Conservation (phyloP, 2,888 invertebrate genomes). For the Calliopum simillimum region DNA sequence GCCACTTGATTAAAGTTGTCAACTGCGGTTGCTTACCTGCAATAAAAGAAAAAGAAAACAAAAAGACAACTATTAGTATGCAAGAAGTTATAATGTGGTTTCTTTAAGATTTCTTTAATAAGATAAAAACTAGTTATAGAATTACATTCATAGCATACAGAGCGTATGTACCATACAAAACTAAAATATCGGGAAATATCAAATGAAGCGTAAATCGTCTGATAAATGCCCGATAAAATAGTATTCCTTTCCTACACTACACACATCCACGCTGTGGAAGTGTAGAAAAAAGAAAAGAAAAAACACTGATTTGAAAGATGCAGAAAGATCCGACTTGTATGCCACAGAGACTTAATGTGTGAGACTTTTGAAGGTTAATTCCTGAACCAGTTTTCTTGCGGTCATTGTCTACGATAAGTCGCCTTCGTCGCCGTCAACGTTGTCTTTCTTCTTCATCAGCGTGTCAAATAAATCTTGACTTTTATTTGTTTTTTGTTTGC, state of each 20-base stretch:
- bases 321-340: neutral
- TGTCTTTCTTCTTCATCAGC: slow-evolving; percentile 16
- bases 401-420: slow-evolving; percentile 34
- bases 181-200: too few species aligned
- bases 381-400: slow-evolving; percentile 31
- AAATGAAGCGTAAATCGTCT: too few species aligned
- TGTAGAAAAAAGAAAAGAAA: too few species aligned
- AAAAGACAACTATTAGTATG: slow-evolving; percentile 1
- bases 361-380: slow-evolving; percentile 26
- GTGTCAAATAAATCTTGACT: slow-evolving; percentile 42
- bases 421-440: neutral
- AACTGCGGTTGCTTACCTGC: neutral
- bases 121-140: too few species aligned
- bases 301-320: neutral
- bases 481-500: slow-evolving; percentile 34
- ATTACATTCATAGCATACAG: too few species aligned
- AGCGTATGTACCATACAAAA: too few species aligned
- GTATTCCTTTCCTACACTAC: too few species aligned
- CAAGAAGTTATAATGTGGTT: too few species aligned
- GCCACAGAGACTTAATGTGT: neutral
- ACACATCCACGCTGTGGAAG: too few species aligned
- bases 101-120: too few species aligned
- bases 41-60: slow-evolving; percentile 3
- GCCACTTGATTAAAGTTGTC: slow-evolving; percentile 35
- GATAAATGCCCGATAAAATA: too few species aligned